These are phyloP conservation scores for Ciconia boyciana DNA, from an alignment of 2,113 vertebrate genomes.

Conservation along the genomic window DNA sequence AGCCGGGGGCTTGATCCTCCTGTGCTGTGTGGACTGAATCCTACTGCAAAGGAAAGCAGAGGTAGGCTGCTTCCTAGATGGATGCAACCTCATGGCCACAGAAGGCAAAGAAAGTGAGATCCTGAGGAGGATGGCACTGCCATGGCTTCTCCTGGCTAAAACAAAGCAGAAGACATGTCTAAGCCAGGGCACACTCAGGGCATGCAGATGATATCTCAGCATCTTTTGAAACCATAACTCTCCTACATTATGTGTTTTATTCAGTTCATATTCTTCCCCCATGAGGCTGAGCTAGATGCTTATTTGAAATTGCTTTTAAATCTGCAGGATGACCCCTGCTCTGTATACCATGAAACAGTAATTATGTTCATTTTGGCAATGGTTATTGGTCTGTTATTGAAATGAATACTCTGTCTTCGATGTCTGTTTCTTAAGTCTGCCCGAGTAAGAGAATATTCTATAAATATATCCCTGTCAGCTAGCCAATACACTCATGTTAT, in stretches of 20 bases:
- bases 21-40: neutral
- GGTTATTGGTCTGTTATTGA: neutral
- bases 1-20: neutral
- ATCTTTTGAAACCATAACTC: neutral
- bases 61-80: neutral
- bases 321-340: neutral
- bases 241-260: neutral
- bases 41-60: neutral
- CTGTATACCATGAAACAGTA: neutral
- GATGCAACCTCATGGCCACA: neutral
- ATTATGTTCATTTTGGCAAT: neutral
- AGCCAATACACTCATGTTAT: neutral
- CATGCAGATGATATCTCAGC: neutral
- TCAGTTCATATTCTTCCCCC: neutral
- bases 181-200: neutral
- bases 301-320: neutral
- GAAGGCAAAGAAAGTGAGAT: neutral
- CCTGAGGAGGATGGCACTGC: neutral
- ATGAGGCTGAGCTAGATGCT: neutral
- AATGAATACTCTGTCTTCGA: neutral
- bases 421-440: neutral
- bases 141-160: neutral
- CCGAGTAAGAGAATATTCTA: neutral
- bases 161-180: neutral
- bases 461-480: neutral